Base-by-base conservation (phyloP, 2,888 invertebrate species). In the Nematopogon swammerdamellus region DNA sequence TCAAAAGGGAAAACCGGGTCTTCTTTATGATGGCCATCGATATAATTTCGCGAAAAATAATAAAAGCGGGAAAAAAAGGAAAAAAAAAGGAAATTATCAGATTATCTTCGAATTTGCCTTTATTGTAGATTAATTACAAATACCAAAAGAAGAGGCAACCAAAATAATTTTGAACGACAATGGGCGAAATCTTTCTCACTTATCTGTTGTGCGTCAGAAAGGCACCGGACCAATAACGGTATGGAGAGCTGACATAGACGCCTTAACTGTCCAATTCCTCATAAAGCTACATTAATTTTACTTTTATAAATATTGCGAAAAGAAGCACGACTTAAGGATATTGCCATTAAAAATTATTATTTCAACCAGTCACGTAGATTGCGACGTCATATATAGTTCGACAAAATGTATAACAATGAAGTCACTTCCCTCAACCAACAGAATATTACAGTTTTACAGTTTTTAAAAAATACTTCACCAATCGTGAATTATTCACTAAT, bases 301-400 rank as follows among this genome's bases (percentile, higher is more conserved):
- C 19, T 47, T 47, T 42, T 47, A 47, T 47, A 42, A 14, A 47
- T 42, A 19, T 20, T 47, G 2, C 19, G 47, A 17, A 47, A 47
- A 47, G 47, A 47, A 47, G 43, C 47, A 16, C 19, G 16, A 19
- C 17, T 43, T 16, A 47, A 47, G 19, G 47, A 42, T 16, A 19
- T 47, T 47, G 16, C 42, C n/a, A n/a, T 47, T 1, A 19, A 25
- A 25, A 25, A 25, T 25, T 25, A 25, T 47, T 47, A 47, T 20
- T 47, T 47, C 20, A 42, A 47, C 16, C 19, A 19, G 17, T 43
- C 47, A 47, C 47, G 42, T 17, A 47, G 42, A 42, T 47, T 42
- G 47, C 36, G 47, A 47, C 47, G 47, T 16, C 47, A 42, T 19
- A 20, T 47, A 47, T 19, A 47, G 47, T 30, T 47, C 19, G 47